Base-by-base conservation (phyloP, 2,888 invertebrate genomes). In the Lasioglossum marginatum region DNA sequence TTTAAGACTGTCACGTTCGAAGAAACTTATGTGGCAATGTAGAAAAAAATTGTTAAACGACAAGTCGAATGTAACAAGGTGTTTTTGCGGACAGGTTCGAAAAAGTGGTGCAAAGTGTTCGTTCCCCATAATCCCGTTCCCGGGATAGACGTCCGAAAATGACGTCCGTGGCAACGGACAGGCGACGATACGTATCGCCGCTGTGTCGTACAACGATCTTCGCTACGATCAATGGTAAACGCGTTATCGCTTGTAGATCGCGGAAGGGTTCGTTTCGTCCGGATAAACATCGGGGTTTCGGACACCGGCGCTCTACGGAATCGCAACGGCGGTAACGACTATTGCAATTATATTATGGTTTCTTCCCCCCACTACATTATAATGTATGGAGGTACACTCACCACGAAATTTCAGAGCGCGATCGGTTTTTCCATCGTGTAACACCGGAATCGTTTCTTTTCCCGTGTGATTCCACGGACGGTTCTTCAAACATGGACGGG, bases 201-300 rank as follows among this genome's bases (percentile, higher is more conserved):
- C 23, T 52, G 83, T 84, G 84, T 84, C 84, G 74, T 84, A 84
- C 84, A 84, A 83, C 77, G 73, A 83, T 83, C 83, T 82, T 66
- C 45, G 60, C 14, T 40, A 40, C 63, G 78, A 83, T 84, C 84
- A 78, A 84, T 83, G 84, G 83, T 83, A 75, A 84, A 78, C 83
- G 83, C 27, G 27, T 75, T 83, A 84, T 84, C 84, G 70, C 70
- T 23, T 4, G 45, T 34, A n/a, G 60, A 84, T 84, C 84, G 74
- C 48, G 60, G 83, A 84, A 83, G 84, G 83, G 83, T 82, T 60
- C 77, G 84, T 78, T 63, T 60, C 84, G 83, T 71, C 10, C 83
- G 83, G 84, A 84, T 84, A 84, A 84, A 71, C 84, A 84, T 84
- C 84, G 76, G 16, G 71, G 63, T 81, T 74, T 78, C 76, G 60